Conservation (phyloP, 1,140 invertebrate genomes). For the Rhizoglyphus robini region DNA sequence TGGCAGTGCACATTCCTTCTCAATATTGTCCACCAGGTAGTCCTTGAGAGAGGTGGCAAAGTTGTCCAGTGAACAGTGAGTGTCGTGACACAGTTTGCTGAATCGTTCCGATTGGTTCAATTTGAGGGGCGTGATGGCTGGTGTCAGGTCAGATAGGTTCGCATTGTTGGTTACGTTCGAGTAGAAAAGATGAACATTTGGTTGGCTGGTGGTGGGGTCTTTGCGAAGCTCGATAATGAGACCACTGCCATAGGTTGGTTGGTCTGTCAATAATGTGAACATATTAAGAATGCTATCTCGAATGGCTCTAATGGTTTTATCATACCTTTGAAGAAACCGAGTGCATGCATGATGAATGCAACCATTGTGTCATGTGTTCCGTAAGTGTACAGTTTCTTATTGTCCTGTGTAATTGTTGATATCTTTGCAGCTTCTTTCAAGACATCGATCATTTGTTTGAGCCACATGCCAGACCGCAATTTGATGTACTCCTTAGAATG, state of each 20-base stretch:
- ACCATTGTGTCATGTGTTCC: not conserved
- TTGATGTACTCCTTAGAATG: not conserved
- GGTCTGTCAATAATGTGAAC: not conserved
- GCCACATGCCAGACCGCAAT: not conserved
- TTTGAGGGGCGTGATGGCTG: not conserved
- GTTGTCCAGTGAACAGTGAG: not conserved
- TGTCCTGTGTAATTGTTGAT: not conserved
- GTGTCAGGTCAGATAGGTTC: not conserved
- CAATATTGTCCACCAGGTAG: not conserved
- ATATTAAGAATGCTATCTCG: too few species aligned
- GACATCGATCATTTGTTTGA: not conserved
- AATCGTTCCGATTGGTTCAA: not conserved
- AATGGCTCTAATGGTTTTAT: not conserved
- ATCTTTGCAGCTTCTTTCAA: not conserved
- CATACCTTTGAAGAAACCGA: not conserved
- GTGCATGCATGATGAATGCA: not conserved
- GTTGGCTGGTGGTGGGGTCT: not conserved
- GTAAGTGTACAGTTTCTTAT: not conserved
- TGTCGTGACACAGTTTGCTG: not conserved
- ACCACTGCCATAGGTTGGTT: not conserved
- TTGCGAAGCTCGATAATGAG: not conserved
- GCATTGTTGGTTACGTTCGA: not conserved
- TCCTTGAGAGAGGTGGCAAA: constrained; percentile 1
- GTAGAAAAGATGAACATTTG: not conserved
- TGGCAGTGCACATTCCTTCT: not conserved